Conservation (phyloP, 2,888 invertebrate species). For the Chalcis sispes region DNA sequence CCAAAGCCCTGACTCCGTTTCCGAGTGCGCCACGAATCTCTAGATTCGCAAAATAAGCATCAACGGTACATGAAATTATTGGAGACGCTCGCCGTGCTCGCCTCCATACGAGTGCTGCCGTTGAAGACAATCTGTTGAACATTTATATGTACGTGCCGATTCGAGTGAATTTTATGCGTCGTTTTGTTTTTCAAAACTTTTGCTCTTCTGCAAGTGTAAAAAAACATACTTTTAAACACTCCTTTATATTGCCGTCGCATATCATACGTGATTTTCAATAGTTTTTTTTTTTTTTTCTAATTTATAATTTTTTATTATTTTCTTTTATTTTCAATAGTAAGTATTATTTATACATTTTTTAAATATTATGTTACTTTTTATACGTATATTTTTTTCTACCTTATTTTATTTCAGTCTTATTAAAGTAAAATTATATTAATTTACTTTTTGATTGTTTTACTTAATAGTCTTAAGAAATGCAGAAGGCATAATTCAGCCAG, state of each 20-base stretch:
- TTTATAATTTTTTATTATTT: neutral
- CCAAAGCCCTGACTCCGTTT: slow-evolving; percentile 73
- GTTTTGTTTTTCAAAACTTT: too few species aligned
- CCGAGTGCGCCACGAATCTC: slow-evolving; percentile 59
- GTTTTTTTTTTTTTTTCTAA: slow-evolving; percentile 27
- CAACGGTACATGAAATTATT: neutral
- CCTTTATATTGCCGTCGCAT: slow-evolving; percentile 2
- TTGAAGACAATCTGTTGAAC: slow-evolving; percentile 17
- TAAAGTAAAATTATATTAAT: too few species aligned
- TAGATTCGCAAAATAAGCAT: slow-evolving; percentile 23
- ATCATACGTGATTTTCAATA: slow-evolving; percentile 28
- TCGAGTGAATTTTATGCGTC: neutral
- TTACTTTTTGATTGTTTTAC: too few species aligned
- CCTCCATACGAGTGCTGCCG: slow-evolving; percentile 26
- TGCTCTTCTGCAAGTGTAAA: too few species aligned
- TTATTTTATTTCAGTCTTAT: neutral
- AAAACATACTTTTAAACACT: neutral
- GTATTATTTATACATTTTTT: neutral
- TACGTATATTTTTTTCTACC: slow-evolving; percentile 10
- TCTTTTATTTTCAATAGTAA: neutral
- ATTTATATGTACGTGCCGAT: neutral
- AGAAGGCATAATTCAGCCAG: too few species aligned
- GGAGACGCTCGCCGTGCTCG: neutral
- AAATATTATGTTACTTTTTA: neutral
- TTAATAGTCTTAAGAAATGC: too few species aligned